Evolutionary conservation across 1,140 invertebrate genomes (phyloP).

Genomic region (Neelides sp.): DNA sequence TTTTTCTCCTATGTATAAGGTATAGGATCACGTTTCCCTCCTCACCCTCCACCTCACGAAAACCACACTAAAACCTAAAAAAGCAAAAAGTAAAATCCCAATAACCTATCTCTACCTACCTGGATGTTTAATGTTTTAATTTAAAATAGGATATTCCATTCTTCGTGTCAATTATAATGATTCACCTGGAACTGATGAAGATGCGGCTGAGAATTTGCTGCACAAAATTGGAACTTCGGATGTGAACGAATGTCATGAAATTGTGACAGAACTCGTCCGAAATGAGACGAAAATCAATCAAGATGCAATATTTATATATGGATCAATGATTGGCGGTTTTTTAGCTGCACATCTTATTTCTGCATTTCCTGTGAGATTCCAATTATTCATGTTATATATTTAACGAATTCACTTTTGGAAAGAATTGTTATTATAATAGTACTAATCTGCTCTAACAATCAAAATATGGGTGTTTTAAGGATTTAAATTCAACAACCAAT

Average conservation of each 20-base stretch:
- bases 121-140: too few relatives aligned
- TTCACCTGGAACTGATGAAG: constrained; percentile 66
- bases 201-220: constrained; percentile 54
- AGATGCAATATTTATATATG: constrained; percentile 46
- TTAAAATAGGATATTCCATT: constrained; percentile 61
- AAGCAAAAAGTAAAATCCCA: too few relatives aligned
- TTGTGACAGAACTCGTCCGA: constrained; percentile 43
- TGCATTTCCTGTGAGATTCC: constrained; percentile 55
- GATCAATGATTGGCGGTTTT: constrained; percentile 87
- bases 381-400: constrained; percentile 5
- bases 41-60: too few relatives aligned
- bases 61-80: too few relatives aligned
- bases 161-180: constrained; percentile 76
- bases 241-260: constrained; percentile 63
- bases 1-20: too few relatives aligned
- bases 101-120: too few relatives aligned
- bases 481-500: too few relatives aligned
- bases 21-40: too few relatives aligned
- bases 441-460: too few relatives aligned
- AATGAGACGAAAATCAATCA: constrained; percentile 44
- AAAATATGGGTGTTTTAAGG: too few relatives aligned
- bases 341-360: constrained; percentile 70
- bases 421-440: too few relatives aligned
- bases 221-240: constrained; percentile 64
- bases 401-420: background rate